These are phyloP conservation scores for Bacillus rossius DNA, from an alignment of 1,140 invertebrate species.

Conservation along the genomic window DNA sequence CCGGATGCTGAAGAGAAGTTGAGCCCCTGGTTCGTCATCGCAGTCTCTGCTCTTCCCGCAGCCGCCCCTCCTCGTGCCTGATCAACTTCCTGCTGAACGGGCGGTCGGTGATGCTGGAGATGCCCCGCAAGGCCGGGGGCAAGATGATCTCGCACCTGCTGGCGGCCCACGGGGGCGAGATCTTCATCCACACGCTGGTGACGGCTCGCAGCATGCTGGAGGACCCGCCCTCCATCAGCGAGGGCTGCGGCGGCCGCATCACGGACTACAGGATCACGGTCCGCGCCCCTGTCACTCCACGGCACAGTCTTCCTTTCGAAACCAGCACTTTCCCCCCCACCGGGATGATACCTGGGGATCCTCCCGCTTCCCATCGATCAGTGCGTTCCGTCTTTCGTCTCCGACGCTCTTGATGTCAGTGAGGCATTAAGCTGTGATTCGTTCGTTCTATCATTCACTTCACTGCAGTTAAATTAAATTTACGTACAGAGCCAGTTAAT, in stretches of 20 bases:
- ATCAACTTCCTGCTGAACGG: constrained; percentile 95
- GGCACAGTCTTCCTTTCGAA: no score
- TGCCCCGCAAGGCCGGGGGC: constrained; percentile 79
- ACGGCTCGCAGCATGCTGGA: constrained; percentile 84
- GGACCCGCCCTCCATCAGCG: constrained; percentile 91
- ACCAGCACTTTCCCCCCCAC: no score
- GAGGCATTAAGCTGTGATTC: no score
- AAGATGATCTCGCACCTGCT: constrained; percentile 91
- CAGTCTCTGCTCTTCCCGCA: constrained; percentile 34
- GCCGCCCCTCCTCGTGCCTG: constrained; percentile 88
- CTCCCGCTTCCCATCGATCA: no score
- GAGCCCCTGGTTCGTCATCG: no score
- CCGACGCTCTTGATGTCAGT: no score
- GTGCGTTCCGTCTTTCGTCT: no score
- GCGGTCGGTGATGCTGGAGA: constrained; percentile 90
- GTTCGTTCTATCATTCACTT: no score
- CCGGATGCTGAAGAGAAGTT: no score
- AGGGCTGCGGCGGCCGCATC: constrained; percentile 87
- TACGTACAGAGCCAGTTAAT: no score
- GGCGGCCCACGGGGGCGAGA: constrained; percentile 91
- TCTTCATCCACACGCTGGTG: constrained; percentile 90
- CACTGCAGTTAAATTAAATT: no score
- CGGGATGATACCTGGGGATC: no score
- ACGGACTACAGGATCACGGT: constrained; percentile 81
- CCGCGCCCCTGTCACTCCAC: constrained; percentile 10